These are phyloP conservation scores for Congeria kusceri DNA, from an alignment of 2,888 invertebrate species.

Conservation along the genomic window DNA sequence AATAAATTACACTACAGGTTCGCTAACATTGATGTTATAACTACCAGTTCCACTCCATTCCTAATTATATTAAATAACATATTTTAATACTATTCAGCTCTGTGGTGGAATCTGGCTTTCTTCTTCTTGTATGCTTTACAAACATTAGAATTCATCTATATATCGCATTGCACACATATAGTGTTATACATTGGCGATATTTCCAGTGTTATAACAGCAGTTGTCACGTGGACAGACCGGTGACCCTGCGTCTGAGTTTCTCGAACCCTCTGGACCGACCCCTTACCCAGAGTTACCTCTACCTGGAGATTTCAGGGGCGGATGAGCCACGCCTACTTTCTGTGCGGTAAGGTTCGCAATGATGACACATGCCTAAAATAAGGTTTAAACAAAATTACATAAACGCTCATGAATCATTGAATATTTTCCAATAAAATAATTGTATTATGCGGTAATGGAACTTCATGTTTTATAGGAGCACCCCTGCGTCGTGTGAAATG, in stretches of 20 bases:
- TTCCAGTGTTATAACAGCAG: constrained; percentile 17
- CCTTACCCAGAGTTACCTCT: constrained; percentile 90
- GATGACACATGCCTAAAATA: neutral
- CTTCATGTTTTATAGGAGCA: neutral
- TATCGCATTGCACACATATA: too few species aligned
- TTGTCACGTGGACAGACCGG: neutral
- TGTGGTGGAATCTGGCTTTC: too few species aligned
- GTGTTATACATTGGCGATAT: too few species aligned
- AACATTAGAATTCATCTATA: too few species aligned
- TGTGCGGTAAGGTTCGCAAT: constrained; percentile 54
- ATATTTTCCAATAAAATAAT: neutral
- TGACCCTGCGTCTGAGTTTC: constrained; percentile 7
- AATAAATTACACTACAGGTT: too few species aligned
- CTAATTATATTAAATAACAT: too few species aligned
- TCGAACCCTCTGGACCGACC: constrained; percentile 89
- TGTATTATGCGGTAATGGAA: neutral
- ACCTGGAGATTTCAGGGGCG: constrained; percentile 89
- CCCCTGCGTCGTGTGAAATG: neutral
- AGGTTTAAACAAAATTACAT: neutral
- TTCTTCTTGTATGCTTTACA: too few species aligned
- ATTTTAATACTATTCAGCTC: too few species aligned
- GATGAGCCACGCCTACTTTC: constrained; percentile 49
- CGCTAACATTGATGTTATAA: too few species aligned
- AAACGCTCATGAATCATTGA: too few species aligned
- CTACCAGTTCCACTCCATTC: too few species aligned